Evolutionary conservation across 2,888 invertebrate species (phyloP), one percentile per base, ranked within the genome.

Genomic region (Eucriotettix oculatus): DNA sequence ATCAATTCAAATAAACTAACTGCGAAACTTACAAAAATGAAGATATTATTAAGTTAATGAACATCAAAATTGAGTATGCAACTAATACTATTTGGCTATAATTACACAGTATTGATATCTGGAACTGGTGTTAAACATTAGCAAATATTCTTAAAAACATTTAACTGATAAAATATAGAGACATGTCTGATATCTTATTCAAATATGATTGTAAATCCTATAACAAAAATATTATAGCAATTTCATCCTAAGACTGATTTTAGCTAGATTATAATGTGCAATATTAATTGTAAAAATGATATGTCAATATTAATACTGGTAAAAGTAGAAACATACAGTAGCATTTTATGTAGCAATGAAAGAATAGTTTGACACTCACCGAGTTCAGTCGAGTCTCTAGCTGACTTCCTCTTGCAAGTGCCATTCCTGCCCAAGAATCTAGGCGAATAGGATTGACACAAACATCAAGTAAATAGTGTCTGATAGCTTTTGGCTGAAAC

Each of bases 391-490:
- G 83, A 52, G 83, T 85, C 68, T 92, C 92, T 59, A 95, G 78
- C 68, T 84, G 82, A 61, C 87, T 82, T 7, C 82, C 84, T 69
- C 85, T 85, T 0, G 88, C 84, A 63, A 96, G 76, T 0, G 93
- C 91, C 71, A 95, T 81, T 59, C 90, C 87, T 1, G 94, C 93
- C 96, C 96, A 96, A 0, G 96, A 90, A 74, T 94, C 92, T 61
- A 94, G 80, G 58, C 95, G 79, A 58, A 79, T 76, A 1, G 85
- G 87, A 72, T 88, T 87, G 42, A 90, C 78, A 64, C 89, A 85
- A 40, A 96, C 76, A 74, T 97, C 96, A 67, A 86, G 75, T 60
- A 85, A 79, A 71, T 92, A 95, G 72, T 86, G 92, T 68, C 86
- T 85, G 3, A 88, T 79, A 12, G 92, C 88, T 69, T 83, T 80